Base-by-base conservation (phyloP, 1,140 invertebrate genomes). In the Contarinia nasturtii region DNA sequence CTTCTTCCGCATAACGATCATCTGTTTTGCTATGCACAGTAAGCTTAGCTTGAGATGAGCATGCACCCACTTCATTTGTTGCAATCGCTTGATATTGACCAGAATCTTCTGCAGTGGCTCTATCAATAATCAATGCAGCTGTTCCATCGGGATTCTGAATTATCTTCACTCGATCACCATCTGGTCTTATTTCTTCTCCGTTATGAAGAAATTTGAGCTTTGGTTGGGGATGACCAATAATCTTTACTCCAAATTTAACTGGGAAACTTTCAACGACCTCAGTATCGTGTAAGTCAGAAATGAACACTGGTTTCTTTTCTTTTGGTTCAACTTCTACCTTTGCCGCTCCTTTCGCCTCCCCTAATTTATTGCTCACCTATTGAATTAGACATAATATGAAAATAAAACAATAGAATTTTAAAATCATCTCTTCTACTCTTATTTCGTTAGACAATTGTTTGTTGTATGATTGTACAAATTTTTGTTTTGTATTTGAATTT, bases 241-340 rank as follows among this genome's bases (percentile, higher is more conserved):
- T 73, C 55, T 85, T 83, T 20, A 88, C 76, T 57, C 82, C 79
- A 52, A 88, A 63, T 55, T 82, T 86, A 1, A 75, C 79, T 0
- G 83, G 83, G 57, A 83, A 86, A 2, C 83, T 82, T 69, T 87
- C 82, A 17, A 87, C 77, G 14, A 83, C 80, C n/a, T 73, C 76
- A 11, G 74, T 61, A 11, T 83, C 80, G 50, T 77, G 72, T 2
- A 88, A 63, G 20, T 77, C 77, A 1, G 71, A 69, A 2, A 77
- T 64, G 57, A 88, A 88, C 11, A 70, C 71, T 1, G 84, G 83
- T 61, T 76, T 76, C 22, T 71, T 76, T 49, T 82, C 80, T 52
- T 72, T 77, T 50, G 79, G 74, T 21, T 74, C 68, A 1, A 85
- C 72, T 47, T 77, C 72, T 1, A 83, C 74, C n/a, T 70, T 68